Evolutionary conservation across 2,797 vertebrate species (phyloP), one percentile per base, ranked within the genome.

Genomic region (Mormyrops boulengeri): DNA sequence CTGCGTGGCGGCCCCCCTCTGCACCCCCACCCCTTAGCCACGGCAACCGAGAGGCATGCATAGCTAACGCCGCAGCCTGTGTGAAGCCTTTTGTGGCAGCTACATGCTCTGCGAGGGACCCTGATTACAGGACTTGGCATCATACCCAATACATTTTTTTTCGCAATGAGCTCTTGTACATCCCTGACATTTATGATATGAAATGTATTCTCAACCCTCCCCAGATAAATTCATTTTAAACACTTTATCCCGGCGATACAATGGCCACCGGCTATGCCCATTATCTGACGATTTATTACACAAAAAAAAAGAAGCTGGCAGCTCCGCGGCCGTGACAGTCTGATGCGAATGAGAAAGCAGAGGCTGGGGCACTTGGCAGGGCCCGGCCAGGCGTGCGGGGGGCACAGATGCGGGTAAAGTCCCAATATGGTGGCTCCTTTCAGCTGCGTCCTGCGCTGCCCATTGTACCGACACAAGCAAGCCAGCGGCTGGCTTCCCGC

Each of bases 171-270:
- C 96, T 95, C 95, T 95, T 95, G 96, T 96, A 96, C 96, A 96
- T 96, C 95, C 95, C 94, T 96, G 95, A 97, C 96, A 96, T 93
- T 95, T 92, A 96, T 97, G 96, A 97, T 97, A 96, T 95, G 96
- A 97, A 96, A 97, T 95, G 95, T 96, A 97, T 97, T 97, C 96
- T 96, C 96, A 94, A 94, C 95, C 96, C 95, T 94, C 96, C 95
- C 94, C 95, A 92, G 96, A 96, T 96, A 96, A 97, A 97, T 97
- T 97, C 96, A 97, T 98, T 97, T 97, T 95, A 96, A 97, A 97
- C 94, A 96, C 96, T 97, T 97, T 97, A 97, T 94, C 95, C 92
- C 1, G 19, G 73, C 88, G 82, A 94, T 94, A 97, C 96, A 98
- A 97, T 95, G 94, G 94, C 91, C 94, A 92, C 94, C 95, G 92